Evolutionary conservation across 2,888 invertebrate genomes (phyloP), one percentile per base, ranked within the genome.

Genomic region (Mechanitis mazaeus): DNA sequence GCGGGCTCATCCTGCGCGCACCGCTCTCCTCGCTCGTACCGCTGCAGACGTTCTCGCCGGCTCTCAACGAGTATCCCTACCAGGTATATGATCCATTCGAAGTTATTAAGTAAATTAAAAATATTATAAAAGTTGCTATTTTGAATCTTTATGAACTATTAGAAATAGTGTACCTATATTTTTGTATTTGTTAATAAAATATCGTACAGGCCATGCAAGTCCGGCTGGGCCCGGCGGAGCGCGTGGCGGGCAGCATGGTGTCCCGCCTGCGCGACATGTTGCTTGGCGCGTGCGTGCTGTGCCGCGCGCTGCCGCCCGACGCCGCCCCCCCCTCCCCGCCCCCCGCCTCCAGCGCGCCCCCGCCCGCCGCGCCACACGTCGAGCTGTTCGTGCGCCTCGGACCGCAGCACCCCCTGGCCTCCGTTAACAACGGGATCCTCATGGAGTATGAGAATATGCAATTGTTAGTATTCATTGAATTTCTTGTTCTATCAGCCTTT

Each of bases 381-480:
- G 94, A 94, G 75, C 91, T 95, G 59, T 94, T 94, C 81, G 94
- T 93, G 72, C 91, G 95, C 72, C 88, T 92, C 58, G 91, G 91
- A 64, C 91, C 92, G 20, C 92, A 92, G 69, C 92, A 92, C 72
- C 90, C 92, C 45, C 85, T 95, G 65, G 93, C 92, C 71, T 94
- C 93, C 61, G 92, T 96, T 64, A 95, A 95, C 80, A 93, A 93
- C 73, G 64, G 93, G 12, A 91, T 95, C 55, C 83, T 91, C 45
- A 86, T 93, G 73, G 94, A 94, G 73, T 89, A 90, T 69, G 92
- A 93, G 65, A 78, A 89, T 63, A 80, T 90, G 68, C 87, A 89
- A 68, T 82, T 78, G 85, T 86, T 62, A 77, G 87, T 80, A 60
- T 38, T 2, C 5, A 3, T 20, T 20, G 20, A 20, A 20, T 20